Evolutionary conservation across 2,888 invertebrate species (phyloP).

Genomic region (Nipponacmea schrenckii): DNA sequence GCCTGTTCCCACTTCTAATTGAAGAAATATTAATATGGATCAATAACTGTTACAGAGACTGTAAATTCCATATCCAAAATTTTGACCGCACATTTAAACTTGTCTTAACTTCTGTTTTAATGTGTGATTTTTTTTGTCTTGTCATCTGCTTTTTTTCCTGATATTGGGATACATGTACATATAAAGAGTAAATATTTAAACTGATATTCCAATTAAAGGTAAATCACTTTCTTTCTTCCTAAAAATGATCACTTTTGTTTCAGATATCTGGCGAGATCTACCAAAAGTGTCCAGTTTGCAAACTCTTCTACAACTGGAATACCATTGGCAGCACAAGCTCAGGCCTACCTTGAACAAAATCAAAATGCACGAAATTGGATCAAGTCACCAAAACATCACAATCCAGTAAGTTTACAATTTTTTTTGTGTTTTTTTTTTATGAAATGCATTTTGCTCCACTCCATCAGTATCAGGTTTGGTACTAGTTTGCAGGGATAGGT

Average conservation of each 20-base stretch:
- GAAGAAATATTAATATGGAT: slow-evolving; percentile 1
- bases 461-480: not conserved
- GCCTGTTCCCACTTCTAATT: not conserved
- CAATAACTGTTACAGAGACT: not conserved
- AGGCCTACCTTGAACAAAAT: slow-evolving; percentile 56
- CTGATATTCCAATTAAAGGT: no score
- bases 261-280: not conserved
- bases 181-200: no score
- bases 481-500: no score
- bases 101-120: not conserved
- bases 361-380: slow-evolving; percentile 51
- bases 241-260: not conserved
- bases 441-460: not conserved
- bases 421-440: no score
- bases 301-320: slow-evolving; percentile 11
- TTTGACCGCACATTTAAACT: not conserved
- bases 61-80: not conserved
- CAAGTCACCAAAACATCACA: slow-evolving; percentile 36
- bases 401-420: slow-evolving; percentile 34
- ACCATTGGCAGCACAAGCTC: slow-evolving; percentile 51
- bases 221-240: no score
- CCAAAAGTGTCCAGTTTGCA: not conserved
- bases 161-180: no score
- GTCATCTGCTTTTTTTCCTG: no score
- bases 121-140: no score